Conservation (phyloP, 1,140 invertebrate genomes). For the Brachionus rubens region DNA sequence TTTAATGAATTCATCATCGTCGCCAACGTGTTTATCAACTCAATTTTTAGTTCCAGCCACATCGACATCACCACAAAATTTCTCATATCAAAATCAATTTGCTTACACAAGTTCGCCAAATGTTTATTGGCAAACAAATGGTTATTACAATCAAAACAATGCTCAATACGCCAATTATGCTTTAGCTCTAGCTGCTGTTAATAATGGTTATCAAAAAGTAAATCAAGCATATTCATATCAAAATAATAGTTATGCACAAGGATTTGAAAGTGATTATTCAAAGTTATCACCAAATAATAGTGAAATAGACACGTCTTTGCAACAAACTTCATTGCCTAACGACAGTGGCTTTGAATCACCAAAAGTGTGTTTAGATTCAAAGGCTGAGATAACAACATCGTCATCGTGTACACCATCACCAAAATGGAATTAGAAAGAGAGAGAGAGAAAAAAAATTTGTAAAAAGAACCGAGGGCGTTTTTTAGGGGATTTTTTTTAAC, state of each 20-base stretch:
- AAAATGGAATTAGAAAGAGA: background rate
- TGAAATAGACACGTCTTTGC: background rate
- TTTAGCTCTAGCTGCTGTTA: background rate
- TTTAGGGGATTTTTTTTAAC: too few relatives aligned
- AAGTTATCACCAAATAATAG: conserved; percentile 19
- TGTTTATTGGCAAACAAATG: conserved; percentile 4
- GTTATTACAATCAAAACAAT: conserved; percentile 3
- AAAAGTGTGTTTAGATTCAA: conserved; percentile 1
- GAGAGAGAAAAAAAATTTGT: too few relatives aligned
- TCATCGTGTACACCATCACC: conserved; percentile 14
- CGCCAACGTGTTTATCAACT: background rate
- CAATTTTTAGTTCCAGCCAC: background rate
- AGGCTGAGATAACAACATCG: background rate
- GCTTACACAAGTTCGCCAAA: background rate
- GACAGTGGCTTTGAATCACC: conserved; percentile 32
- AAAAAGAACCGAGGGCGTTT: too few relatives aligned
- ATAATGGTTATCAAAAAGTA: conserved; percentile 12
- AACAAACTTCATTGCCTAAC: background rate
- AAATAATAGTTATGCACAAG: too few relatives aligned
- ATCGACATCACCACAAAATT: background rate
- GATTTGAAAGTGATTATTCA: background rate
- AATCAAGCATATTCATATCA: conserved; percentile 20
- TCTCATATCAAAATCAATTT: conserved; percentile 1
- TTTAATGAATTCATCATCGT: background rate
- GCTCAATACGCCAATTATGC: conserved; percentile 2